Conservation (phyloP, 2,888 invertebrate species). For the Leptopilina syphax region DNA sequence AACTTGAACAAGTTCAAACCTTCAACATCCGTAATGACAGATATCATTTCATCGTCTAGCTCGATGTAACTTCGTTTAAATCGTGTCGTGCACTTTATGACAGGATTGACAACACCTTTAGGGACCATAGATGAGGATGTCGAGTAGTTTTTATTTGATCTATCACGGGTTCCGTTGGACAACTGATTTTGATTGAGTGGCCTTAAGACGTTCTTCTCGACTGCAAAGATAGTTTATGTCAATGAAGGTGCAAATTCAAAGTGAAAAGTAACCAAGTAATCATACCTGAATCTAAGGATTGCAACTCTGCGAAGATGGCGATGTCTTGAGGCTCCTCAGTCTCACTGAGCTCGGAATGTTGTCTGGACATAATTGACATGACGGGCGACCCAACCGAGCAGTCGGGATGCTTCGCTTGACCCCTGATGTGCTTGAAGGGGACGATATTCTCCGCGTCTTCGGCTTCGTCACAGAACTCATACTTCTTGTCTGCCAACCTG, state of each 20-base stretch:
- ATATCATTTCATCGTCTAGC: constrained; percentile 84
- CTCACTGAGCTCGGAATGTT: constrained; percentile 68
- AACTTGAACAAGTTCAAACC: constrained; percentile 74
- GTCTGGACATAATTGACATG: constrained; percentile 58
- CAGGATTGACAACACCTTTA: constrained; percentile 72
- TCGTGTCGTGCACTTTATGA: constrained; percentile 82
- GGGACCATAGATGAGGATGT: constrained; percentile 72
- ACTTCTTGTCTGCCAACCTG: constrained; percentile 92
- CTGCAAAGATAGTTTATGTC: constrained; percentile 52
- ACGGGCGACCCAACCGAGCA: constrained; percentile 68
- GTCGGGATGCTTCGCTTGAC: constrained; percentile 70
- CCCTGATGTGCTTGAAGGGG: constrained; percentile 75
- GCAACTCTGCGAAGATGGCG: constrained; percentile 63
- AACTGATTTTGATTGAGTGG: constrained; percentile 75
- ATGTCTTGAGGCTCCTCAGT: constrained; percentile 74
- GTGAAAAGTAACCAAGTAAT: neutral
- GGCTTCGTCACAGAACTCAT: constrained; percentile 90
- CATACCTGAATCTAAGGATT: constrained; percentile 65
- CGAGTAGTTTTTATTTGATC: constrained; percentile 63
- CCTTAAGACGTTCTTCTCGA: constrained; percentile 74
- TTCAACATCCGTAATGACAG: constrained; percentile 85
- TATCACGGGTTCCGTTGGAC: constrained; percentile 70
- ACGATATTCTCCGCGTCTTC: constrained; percentile 82
- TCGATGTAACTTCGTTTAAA: constrained; percentile 84
- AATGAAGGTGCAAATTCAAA: neutral